phyloP scores from a whole-genome alignment of 2,888 invertebrate genomes.

The Pseudococcus viburni region DNA sequence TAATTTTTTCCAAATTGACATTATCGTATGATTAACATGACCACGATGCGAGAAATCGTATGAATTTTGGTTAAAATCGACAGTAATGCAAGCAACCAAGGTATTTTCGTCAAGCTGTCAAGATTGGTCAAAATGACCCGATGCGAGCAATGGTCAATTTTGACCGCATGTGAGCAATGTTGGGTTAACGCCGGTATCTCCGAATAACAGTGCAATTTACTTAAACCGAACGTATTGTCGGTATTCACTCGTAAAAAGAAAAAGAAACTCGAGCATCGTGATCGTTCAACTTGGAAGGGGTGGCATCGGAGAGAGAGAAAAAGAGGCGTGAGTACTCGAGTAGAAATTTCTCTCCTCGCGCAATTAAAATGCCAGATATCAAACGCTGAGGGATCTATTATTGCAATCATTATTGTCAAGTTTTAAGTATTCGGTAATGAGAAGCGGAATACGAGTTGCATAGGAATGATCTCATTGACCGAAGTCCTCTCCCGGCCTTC shows the following conservation, averaged over 20 bases:
- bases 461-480: conserved; percentile 67
- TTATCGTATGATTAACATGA: too few species aligned
- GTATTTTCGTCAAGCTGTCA: too few species aligned
- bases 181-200: not conserved
- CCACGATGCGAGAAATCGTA: too few species aligned
- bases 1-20: too few species aligned
- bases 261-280: not conserved
- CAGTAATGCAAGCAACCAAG: too few species aligned
- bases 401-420: conserved; percentile 42
- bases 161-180: too few species aligned
- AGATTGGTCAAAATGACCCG: too few species aligned
- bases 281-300: not conserved
- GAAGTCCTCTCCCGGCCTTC: not conserved
- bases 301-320: not conserved
- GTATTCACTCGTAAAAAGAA: not conserved
- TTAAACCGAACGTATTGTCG: conserved; percentile 1
- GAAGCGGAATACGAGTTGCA: conserved; percentile 62
- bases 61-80: too few species aligned
- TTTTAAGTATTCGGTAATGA: conserved; percentile 66
- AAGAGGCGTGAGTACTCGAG: not conserved
- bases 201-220: conserved; percentile 8
- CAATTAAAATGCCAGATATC: conserved; percentile 52
- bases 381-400: conserved; percentile 57
- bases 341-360: conserved; percentile 19
- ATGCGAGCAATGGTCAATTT: too few species aligned